Evolutionary conservation across 2,797 vertebrate genomes (phyloP), one percentile per base, ranked within the genome.

Genomic region (Otolemur crassicaudatus): DNA sequence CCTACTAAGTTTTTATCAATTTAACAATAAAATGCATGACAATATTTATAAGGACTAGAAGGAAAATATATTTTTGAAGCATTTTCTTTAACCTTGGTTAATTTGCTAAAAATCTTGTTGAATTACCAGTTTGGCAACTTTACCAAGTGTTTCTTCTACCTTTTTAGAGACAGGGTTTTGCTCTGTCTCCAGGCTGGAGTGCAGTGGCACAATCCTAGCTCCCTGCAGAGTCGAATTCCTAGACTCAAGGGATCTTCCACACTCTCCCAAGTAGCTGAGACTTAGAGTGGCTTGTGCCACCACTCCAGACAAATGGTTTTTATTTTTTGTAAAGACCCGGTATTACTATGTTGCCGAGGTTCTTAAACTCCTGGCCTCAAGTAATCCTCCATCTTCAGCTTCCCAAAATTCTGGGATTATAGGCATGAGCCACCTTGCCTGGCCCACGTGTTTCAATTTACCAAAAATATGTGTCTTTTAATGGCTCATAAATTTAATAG

Each of bases 61-160:
- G 11, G 20, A 87, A 95, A 88, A 60, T 37, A 76, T 60, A 2
- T 60, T 79, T 92, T 86, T 58, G 60, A 87, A 92, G 7, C 4
- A 53, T 89, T 95, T 96, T 88, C 20, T 91, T 23, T 85, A 79
- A 79, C 9, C 31, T 94, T 49, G 65, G 23, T 80, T 43, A 91
- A 67, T 93, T 87, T 94, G 13, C 19, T 89, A 46, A 95, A 94
- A 91, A 77, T 49, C 53, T 31, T 69, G 2, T 43, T 75, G 65
- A 92, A 87, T 34, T 83, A 17, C 29, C 29, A 90, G 77, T 69
- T 60, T 93, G 72, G 81, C 23, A 92, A 87, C n/a, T 83, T 84
- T 94, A 61, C n/a, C 23, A 79, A 83, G 9, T 19, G 8, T 81
- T 95, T 97, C 0, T 69, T 34, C 34, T 23, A 23, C 37, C 19